Evolutionary conservation across 2,797 vertebrate species (phyloP).

Genomic region (Gymnodraco acuticeps): DNA sequence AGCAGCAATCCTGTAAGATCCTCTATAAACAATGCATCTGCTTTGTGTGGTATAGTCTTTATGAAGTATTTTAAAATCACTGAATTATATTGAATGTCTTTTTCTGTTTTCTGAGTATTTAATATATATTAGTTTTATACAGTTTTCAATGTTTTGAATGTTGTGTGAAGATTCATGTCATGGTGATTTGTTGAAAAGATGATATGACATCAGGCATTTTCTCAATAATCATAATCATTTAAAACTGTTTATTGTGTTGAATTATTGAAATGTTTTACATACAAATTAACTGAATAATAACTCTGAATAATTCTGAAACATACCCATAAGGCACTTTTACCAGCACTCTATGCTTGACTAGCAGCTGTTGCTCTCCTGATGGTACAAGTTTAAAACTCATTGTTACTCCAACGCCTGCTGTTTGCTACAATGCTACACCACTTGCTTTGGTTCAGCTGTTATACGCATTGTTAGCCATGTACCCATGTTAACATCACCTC

Average conservation of each 20-base stretch:
- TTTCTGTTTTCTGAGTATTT: not conserved
- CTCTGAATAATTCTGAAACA: not conserved
- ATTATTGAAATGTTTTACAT: not conserved
- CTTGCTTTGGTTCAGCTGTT: slow-evolving; percentile 63
- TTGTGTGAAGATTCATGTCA: not conserved
- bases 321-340: not conserved
- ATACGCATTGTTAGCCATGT: slow-evolving; percentile 47
- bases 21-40: not conserved
- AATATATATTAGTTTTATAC: not conserved
- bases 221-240: no score
- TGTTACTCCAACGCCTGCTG: slow-evolving; percentile 28
- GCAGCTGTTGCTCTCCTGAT: slow-evolving; percentile 11
- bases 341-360: not conserved
- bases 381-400: slow-evolving; percentile 12
- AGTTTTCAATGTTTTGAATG: not conserved
- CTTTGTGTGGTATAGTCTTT: not conserved
- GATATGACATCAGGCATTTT: not conserved
- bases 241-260: not conserved
- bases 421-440: slow-evolving; percentile 26
- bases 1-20: not conserved
- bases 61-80: not conserved
- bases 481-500: slow-evolving; percentile 77
- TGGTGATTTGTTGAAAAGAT: not conserved
- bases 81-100: not conserved
- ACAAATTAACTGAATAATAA: not conserved